phyloP scores from a whole-genome alignment of 2,113 vertebrate genomes.

The Microtus montanus region DNA sequence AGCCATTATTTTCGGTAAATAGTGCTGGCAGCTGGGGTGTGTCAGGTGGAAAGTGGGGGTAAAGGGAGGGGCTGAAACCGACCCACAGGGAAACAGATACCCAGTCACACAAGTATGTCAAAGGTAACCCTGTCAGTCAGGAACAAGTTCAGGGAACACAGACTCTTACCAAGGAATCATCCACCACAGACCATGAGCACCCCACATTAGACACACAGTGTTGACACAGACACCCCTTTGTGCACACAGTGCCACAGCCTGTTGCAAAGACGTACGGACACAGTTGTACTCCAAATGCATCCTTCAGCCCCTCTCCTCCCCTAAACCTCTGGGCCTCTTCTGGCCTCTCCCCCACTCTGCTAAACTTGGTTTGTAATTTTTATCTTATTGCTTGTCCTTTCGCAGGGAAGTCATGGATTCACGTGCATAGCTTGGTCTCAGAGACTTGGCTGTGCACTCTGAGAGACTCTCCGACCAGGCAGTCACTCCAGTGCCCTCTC shows the following conservation, averaged over 20 bases:
- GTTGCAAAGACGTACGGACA: not conserved
- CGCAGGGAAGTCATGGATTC: not conserved
- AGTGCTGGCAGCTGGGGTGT: slow-evolving; percentile 45
- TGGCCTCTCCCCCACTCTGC: not conserved
- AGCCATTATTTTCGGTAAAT: slow-evolving; percentile 63
- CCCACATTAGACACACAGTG: not conserved
- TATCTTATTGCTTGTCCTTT: not conserved
- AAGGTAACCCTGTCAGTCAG: not conserved
- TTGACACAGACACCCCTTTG: not conserved
- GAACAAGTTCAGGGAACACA: not conserved
- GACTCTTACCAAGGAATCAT: not conserved
- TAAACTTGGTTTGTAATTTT: not conserved
- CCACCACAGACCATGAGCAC: not conserved
- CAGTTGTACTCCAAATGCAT: not conserved
- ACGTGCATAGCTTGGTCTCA: fast-evolving
- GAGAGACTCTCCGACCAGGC: not conserved
- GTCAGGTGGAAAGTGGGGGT: not conserved
- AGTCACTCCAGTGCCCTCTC: not conserved
- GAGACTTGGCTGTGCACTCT: not conserved
- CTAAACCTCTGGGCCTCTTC: not conserved
- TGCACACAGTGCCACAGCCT: not conserved
- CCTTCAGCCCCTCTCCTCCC: not conserved
- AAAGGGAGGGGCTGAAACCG: not conserved
- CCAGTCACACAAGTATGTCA: not conserved
- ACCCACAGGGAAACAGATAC: not conserved